Conservation (phyloP, 2,113 vertebrate genomes). For the Dipodomys spectabilis region DNA sequence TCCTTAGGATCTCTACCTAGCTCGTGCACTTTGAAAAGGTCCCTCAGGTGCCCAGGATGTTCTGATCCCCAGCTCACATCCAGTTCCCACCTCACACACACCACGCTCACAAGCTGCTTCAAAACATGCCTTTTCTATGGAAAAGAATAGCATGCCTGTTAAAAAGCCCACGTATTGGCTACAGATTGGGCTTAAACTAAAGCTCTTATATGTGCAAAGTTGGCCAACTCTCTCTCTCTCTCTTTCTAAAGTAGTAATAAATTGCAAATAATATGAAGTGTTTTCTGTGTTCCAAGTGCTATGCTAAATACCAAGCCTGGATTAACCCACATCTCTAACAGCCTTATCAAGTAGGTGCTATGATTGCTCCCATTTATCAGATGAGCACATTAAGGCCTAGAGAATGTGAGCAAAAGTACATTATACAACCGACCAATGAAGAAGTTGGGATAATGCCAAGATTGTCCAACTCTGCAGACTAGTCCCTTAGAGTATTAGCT, state of each 20-base stretch:
- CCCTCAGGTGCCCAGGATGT: background rate
- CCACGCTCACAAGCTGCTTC: background rate
- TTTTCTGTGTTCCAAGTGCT: background rate
- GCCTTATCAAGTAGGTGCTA: background rate
- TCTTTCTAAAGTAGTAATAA: background rate
- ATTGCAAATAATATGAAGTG: background rate
- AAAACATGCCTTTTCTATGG: background rate
- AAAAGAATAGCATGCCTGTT: background rate
- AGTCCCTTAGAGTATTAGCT: background rate
- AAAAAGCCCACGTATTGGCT: background rate
- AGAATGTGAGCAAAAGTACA: background rate
- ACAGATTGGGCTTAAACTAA: background rate
- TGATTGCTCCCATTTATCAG: background rate
- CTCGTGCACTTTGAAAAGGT: background rate
- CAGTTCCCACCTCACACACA: background rate
- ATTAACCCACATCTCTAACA: slow-evolving; percentile 4
- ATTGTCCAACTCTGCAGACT: background rate
- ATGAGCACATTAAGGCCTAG: slow-evolving; percentile 11
- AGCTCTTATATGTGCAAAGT: background rate
- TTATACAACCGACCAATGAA: background rate
- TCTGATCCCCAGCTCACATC: background rate
- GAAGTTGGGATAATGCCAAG: background rate
- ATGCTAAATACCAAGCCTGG: background rate
- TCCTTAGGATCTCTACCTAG: background rate
- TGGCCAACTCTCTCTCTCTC: background rate